Percentiles rank a stretch among this genome's conserved stretches.
Conservation (phyloP, 2,888 invertebrate species). For the Torymus tubicola region DNA sequence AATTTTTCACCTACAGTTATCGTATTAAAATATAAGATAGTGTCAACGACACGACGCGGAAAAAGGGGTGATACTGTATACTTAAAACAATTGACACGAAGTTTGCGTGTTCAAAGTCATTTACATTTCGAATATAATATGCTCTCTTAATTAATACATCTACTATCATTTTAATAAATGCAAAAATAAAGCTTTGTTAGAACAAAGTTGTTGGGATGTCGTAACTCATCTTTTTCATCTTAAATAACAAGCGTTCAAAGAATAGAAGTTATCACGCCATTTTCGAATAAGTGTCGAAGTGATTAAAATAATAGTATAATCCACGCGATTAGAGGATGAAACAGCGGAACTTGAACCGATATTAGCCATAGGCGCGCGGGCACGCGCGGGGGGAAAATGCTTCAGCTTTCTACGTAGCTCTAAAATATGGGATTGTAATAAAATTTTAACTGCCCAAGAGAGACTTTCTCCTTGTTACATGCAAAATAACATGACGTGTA, state of each 20-base stretch:
- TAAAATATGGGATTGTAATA: conserved; percentile 48
- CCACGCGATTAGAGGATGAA: conserved; percentile 36
- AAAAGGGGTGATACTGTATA: too few species aligned
- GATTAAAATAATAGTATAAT: conserved; percentile 9
- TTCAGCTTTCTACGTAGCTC: conserved; percentile 47
- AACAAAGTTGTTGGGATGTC: too few species aligned
- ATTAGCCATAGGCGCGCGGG: conserved; percentile 5
- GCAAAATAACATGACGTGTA: conserved; percentile 44
- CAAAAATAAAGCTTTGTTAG: too few species aligned
- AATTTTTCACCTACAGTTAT: too few species aligned
- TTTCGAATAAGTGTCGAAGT: not conserved
- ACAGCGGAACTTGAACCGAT: not conserved
- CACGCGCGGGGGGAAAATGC: conserved; percentile 17
- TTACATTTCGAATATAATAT: too few species aligned
- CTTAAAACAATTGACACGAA: too few species aligned
- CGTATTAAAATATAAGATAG: too few species aligned
- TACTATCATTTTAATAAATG: too few species aligned
- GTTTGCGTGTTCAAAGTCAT: too few species aligned
- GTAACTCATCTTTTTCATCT: too few species aligned
- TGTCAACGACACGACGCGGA: too few species aligned
- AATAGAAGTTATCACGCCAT: conserved; percentile 9
- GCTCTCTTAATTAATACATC: too few species aligned
- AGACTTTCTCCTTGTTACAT: conserved; percentile 53
- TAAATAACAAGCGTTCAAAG: not conserved
- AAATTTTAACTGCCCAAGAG: conserved; percentile 39